phyloP scores from a whole-genome alignment of 2,797 vertebrate species.

The Erpetoichthys calabaricus region DNA sequence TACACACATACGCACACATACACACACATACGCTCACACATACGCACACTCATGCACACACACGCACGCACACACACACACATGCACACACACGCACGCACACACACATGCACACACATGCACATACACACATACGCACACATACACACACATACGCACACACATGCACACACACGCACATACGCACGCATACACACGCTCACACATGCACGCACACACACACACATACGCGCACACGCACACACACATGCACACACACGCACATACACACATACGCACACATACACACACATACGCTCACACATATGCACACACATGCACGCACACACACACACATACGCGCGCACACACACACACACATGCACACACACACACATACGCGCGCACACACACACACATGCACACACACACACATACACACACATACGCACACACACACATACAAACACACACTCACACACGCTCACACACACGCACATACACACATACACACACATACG shows the following conservation, averaged over 20 bases:
- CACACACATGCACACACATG: too few relatives aligned
- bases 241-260: slow-evolving; percentile 4
- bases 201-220: slow-evolving; percentile 14
- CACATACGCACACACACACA: slow-evolving; percentile 2
- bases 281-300: not conserved
- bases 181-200: too few relatives aligned
- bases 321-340: slow-evolving; percentile 3
- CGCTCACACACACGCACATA: slow-evolving; percentile 22
- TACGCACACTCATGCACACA: too few relatives aligned
- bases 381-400: slow-evolving; percentile 10
- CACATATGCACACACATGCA: not conserved
- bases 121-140: too few relatives aligned
- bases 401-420: slow-evolving; percentile 2
- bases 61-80: too few relatives aligned
- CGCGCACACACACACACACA: slow-evolving; percentile 2
- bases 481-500: slow-evolving; percentile 22
- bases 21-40: too few relatives aligned
- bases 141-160: too few relatives aligned
- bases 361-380: not conserved
- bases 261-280: not conserved
- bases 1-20: too few relatives aligned
- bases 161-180: too few relatives aligned
- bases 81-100: too few relatives aligned
- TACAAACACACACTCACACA: slow-evolving; percentile 7
- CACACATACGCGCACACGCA: slow-evolving; percentile 5